Evolutionary conservation across 2,797 vertebrate species (phyloP).

Genomic region (Hyperoplus lanceolatus): DNA sequence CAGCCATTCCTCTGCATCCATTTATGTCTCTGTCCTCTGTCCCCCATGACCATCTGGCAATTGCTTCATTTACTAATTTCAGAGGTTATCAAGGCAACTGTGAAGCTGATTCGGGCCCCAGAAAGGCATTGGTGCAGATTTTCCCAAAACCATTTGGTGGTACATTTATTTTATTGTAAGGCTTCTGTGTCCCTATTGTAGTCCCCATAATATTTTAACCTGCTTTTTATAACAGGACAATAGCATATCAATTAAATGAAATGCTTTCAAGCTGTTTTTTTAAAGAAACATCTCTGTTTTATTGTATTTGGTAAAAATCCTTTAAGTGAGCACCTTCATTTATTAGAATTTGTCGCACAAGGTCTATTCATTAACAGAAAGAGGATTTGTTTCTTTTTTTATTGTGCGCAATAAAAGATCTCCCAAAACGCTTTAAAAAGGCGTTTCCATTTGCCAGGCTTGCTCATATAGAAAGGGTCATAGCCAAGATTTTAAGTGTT

Average conservation of each 20-base stretch:
- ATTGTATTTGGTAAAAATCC: neutral
- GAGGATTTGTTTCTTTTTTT: slow-evolving; percentile 24
- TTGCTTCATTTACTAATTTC: slow-evolving; percentile 26
- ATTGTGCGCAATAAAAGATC: slow-evolving; percentile 14
- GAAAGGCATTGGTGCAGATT: neutral
- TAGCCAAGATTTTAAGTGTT: neutral
- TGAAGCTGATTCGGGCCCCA: neutral
- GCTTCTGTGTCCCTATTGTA: neutral
- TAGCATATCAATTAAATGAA: neutral
- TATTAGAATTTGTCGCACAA: neutral
- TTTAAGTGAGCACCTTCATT: slow-evolving; percentile 17
- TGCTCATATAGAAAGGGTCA: neutral
- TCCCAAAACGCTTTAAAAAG: neutral
- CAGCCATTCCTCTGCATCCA: neutral
- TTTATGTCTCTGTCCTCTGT: slow-evolving; percentile 13
- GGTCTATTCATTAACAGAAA: slow-evolving; percentile 13
- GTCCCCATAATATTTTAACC: neutral
- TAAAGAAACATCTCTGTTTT: slow-evolving; percentile 6
- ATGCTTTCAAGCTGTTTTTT: neutral
- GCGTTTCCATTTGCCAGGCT: neutral
- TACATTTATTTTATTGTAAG: neutral
- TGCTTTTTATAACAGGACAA: neutral
- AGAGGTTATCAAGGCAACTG: neutral
- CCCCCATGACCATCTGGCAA: slow-evolving; percentile 32
- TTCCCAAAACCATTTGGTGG: neutral